phyloP scores from a whole-genome alignment of 2,797 vertebrate genomes.

The Brachymystax lenok region DNA sequence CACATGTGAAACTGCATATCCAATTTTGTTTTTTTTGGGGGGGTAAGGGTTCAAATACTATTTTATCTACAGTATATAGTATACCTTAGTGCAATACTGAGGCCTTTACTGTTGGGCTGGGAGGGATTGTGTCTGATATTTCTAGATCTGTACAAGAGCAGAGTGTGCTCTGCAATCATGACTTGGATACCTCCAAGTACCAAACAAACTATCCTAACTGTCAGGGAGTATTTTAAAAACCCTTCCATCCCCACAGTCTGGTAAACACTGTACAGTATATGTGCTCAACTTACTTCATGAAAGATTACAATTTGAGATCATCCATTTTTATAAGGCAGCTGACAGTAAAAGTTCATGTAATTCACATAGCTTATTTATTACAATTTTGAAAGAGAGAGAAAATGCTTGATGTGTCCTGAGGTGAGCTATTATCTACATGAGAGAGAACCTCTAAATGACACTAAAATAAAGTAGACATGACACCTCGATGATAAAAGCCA shows the following conservation, averaged over 20 bases:
- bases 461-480: neutral
- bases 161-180: neutral
- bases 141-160: neutral
- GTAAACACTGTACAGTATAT: neutral
- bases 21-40: no score
- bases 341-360: neutral
- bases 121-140: neutral
- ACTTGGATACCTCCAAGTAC: neutral
- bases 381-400: neutral
- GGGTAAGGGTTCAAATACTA: neutral
- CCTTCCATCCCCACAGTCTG: neutral
- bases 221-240: constrained; percentile 35
- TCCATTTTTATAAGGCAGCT: neutral
- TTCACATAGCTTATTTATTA: neutral
- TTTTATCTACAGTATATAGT: neutral
- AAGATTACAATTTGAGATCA: neutral
- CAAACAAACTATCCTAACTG: constrained; percentile 34
- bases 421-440: neutral
- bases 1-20: no score
- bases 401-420: neutral
- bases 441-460: neutral
- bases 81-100: neutral
- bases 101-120: neutral
- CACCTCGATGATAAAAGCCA: neutral
- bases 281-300: neutral